Conservation (phyloP, 2,888 invertebrate species). For the Monoplex corrugatus region DNA sequence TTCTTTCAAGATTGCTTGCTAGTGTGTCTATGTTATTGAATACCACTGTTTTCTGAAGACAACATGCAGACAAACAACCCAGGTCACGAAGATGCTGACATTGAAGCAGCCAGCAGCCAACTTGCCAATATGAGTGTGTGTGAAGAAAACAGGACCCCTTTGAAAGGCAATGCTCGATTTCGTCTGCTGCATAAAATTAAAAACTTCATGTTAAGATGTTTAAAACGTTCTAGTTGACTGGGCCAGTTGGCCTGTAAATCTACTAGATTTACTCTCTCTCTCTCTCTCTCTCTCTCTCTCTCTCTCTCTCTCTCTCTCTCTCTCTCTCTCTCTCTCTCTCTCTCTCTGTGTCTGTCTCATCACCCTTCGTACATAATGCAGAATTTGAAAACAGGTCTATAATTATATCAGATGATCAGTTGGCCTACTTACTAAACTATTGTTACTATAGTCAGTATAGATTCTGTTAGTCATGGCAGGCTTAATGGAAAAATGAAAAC, state of each 20-base stretch:
- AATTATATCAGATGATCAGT: no score
- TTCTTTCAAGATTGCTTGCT: neutral
- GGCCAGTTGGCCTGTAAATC: no score
- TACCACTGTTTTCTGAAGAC: neutral
- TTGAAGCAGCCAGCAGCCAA: conserved; percentile 33
- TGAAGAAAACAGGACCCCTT: conserved; percentile 23
- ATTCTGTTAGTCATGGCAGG: no score
- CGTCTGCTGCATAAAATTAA: neutral
- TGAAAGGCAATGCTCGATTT: conserved; percentile 7
- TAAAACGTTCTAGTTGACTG: neutral
- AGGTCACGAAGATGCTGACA: neutral
- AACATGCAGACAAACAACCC: neutral
- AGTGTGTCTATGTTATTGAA: neutral
- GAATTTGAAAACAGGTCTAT: no score
- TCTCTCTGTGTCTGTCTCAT: no score
- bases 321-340: neutral
- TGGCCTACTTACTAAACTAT: no score
- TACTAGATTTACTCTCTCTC: neutral
- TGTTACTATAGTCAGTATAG: no score
- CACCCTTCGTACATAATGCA: no score
- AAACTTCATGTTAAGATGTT: neutral
- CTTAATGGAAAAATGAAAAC: no score
- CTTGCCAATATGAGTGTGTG: conserved; percentile 43
- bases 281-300: neutral
- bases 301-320: neutral